Percentiles rank a stretch among this genome's conserved stretches.
Conservation (phyloP, 2,113 vertebrate genomes). For the Pyrgilauda ruficollis region DNA sequence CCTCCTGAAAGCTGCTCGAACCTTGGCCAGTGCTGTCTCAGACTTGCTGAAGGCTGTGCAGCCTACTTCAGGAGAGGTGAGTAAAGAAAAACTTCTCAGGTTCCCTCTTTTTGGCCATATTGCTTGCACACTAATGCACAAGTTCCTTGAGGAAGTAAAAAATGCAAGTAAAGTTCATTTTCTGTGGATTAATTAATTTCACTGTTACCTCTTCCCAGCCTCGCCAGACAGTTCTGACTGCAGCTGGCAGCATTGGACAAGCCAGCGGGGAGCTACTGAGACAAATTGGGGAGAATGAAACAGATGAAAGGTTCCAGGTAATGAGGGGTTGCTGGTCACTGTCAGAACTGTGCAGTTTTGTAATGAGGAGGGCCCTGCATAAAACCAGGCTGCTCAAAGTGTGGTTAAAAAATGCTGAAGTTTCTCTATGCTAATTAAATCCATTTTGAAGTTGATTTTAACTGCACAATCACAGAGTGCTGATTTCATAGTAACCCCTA, state of each 20-base stretch:
- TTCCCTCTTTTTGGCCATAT: background rate
- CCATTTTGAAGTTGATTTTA: background rate
- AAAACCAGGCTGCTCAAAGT: background rate
- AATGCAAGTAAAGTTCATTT: background rate
- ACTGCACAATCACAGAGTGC: background rate
- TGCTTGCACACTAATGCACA: background rate
- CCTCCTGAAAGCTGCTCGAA: slow-evolving; percentile 91
- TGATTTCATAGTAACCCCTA: background rate
- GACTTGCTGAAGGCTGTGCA: slow-evolving; percentile 95
- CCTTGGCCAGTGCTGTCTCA: slow-evolving; percentile 90
- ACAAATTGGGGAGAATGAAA: slow-evolving; percentile 98
- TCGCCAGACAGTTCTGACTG: slow-evolving; percentile 95
- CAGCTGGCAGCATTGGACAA: slow-evolving; percentile 96
- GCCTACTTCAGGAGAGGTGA: slow-evolving; percentile 92
- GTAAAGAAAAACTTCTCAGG: too few species aligned
- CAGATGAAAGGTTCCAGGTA: slow-evolving; percentile 97
- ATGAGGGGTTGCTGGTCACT: background rate
- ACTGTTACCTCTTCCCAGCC: slow-evolving; percentile 74
- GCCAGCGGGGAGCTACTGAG: slow-evolving; percentile 94
- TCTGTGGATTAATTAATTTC: background rate
- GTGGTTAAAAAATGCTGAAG: background rate
- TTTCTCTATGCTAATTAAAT: background rate
- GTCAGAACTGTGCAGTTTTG: background rate
- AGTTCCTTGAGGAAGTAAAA: background rate
- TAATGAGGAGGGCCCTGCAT: background rate